Base-by-base conservation (phyloP, 2,888 invertebrate species). In the Laothoe populi region DNA sequence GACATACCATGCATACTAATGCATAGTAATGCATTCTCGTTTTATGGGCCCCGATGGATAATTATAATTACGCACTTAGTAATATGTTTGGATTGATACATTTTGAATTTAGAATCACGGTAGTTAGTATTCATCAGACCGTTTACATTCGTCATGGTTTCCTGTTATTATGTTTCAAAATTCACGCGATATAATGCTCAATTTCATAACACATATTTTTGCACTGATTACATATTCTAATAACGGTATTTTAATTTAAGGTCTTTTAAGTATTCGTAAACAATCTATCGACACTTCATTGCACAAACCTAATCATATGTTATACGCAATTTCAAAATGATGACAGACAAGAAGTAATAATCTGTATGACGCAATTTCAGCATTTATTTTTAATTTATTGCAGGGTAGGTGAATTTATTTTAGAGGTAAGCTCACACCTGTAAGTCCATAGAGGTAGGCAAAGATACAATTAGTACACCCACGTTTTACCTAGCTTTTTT, bases 101-200 rank as follows among this genome's bases (percentile, higher is more conserved):
- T 48, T 26, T 26, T 48, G 48, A n/a, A 26, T 48, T 48, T n/a
- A 24, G 11, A 1, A 26, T 48, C 48, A 5, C 24, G 13, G 48
- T n/a, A 26, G 24, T 48, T 48, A 48, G 2, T 10, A 19, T 44
- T 44, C 21, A 35, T 4, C 11, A 53, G 19, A 19, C 35, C 19
- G 35, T 53, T 53, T 31, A 53, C 31, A 53, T 53, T 53, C 31
- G 16, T 31, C 53, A 53, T 31, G 11, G 53, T 19, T 53, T 53
- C 53, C 53, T 35, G 53, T 53, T 31, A 53, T 53, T 53, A 53
- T 53, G 53, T 53, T 53, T 35, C 53, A 53, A 53, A 53, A 53
- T 35, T 11, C 35, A 35, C 19, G 19, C 35, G 53, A 46, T 46
- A 13, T 16, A 35, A 53, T 35, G 53, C 10, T 53, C 35, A 11